A percentile compares a stretch with the other conserved stretches of the same genome.
Conservation (phyloP, 1,140 invertebrate genomes). For the Ceratina calcarata region DNA sequence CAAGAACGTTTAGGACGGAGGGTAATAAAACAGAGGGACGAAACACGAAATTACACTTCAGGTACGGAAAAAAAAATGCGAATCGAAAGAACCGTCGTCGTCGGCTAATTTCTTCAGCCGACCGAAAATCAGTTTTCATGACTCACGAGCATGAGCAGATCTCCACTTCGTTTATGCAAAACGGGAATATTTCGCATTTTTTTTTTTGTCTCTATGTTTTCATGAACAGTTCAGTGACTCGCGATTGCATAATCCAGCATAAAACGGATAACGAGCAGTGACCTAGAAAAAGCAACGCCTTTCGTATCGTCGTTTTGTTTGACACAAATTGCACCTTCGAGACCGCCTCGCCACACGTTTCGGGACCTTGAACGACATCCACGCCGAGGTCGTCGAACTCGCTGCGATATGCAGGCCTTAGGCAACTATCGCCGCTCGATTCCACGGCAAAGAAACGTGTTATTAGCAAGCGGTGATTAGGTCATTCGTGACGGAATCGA, state of each 20-base stretch:
- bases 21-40: neutral
- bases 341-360: neutral
- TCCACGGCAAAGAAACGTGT: neutral
- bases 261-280: neutral
- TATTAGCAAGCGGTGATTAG: conserved; percentile 22
- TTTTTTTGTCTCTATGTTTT: neutral
- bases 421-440: conserved; percentile 1
- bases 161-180: neutral
- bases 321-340: conserved; percentile 13
- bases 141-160: neutral
- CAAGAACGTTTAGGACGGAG: neutral
- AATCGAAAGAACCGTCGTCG: too few relatives aligned
- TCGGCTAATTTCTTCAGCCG: too few relatives aligned
- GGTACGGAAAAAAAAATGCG: neutral
- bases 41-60: conserved; percentile 15
- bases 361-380: conserved; percentile 9
- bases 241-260: neutral
- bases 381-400: conserved; percentile 1
- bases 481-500: conserved; percentile 6
- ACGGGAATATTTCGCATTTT: neutral
- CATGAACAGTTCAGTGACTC: conserved; percentile 10
- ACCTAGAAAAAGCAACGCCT: neutral
- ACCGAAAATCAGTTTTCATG: too few relatives aligned
- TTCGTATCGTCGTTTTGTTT: neutral
- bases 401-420: too few relatives aligned